Base-by-base conservation (phyloP, 1,140 invertebrate species). In the Saccostrea echinata region DNA sequence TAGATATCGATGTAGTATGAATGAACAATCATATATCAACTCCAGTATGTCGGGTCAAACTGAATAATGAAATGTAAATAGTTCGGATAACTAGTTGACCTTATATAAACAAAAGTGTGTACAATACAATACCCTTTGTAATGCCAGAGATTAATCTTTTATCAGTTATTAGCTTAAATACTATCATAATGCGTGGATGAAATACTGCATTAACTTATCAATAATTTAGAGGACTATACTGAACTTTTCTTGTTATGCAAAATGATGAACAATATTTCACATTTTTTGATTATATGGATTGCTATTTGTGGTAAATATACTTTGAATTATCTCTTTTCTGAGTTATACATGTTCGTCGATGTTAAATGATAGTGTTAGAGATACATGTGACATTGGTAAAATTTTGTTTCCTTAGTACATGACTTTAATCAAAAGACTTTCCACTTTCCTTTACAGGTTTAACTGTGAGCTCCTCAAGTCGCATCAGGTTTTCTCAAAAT, bases 41-140 rank as follows among this genome's bases (percentile, higher is more conserved):
- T 27, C 33, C 68, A 76, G 33, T 33, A 76, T 24, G 68, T 76
- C n/a, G n/a, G n/a, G n/a, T n/a, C 68, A 76, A 27, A 27, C 13
- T 33, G 68, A 76, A 33, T 76, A 76, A 76, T 76, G 68, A 76
- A 27, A 76, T 76, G 27, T 16, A 76, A 76, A 16, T 76, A 76
- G 16, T 2, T 27, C 11, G 24, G 16, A 33, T 76, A 30, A 27
- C 24, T 27, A 16, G 27, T 16, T 30, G 21, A 33, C 27, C 30
- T 76, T 33, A 76, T 76, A 33, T 76, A 76, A 76, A 76, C 27
- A 76, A 76, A 33, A 33, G 1, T 30, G 68, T 27, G 16, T 76
- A 76, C 27, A 76, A 27, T 30, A 27, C 3, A 0, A 8, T 27
- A 30, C 68, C 68, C 68, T 76, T 27, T 33, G 68, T 27, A 76